These are phyloP conservation scores for Callopanchax toddi DNA, from an alignment of 2,113 vertebrate genomes.

Conservation along the genomic window DNA sequence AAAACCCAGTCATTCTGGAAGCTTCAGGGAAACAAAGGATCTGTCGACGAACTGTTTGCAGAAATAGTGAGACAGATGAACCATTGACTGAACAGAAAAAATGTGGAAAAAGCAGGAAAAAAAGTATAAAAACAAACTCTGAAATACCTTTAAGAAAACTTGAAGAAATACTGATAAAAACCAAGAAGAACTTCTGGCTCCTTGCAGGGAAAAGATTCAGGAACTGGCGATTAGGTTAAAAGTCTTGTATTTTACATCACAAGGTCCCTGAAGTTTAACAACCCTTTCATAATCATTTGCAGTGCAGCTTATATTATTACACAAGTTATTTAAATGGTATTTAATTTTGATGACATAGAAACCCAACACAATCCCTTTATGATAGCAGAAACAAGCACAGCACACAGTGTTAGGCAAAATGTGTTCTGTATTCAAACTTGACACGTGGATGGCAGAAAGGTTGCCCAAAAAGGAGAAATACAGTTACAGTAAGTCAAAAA, in stretches of 20 bases:
- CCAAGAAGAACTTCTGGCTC: not conserved
- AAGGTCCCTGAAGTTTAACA: not conserved
- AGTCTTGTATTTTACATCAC: not conserved
- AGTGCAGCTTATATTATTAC: not conserved
- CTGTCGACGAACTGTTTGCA: slow-evolving; percentile 94
- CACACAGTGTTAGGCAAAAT: slow-evolving; percentile 69
- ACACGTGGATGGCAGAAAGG: slow-evolving; percentile 66
- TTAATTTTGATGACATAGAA: slow-evolving; percentile 2
- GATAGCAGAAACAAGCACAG: slow-evolving; percentile 47
- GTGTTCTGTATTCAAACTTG: slow-evolving; percentile 71
- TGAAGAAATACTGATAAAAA: not conserved
- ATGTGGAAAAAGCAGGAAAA: not conserved
- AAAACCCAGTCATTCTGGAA: too few relatives aligned
- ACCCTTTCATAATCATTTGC: not conserved
- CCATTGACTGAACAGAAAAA: not conserved
- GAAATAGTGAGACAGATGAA: slow-evolving; percentile 98
- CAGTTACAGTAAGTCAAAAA: slow-evolving; percentile 62
- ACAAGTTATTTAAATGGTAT: not conserved
- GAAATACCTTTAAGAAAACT: too few relatives aligned
- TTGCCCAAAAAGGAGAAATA: slow-evolving; percentile 60
- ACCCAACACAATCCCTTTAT: not conserved
- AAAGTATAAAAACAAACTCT: too few relatives aligned
- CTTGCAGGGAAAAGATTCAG: not conserved
- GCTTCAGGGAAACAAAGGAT: slow-evolving; percentile 96
- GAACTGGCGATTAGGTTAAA: not conserved